A percentile compares a stretch with the other conserved stretches of the same genome.
phyloP scores from a whole-genome alignment of 2,113 vertebrate genomes.

The Labeo catla region DNA sequence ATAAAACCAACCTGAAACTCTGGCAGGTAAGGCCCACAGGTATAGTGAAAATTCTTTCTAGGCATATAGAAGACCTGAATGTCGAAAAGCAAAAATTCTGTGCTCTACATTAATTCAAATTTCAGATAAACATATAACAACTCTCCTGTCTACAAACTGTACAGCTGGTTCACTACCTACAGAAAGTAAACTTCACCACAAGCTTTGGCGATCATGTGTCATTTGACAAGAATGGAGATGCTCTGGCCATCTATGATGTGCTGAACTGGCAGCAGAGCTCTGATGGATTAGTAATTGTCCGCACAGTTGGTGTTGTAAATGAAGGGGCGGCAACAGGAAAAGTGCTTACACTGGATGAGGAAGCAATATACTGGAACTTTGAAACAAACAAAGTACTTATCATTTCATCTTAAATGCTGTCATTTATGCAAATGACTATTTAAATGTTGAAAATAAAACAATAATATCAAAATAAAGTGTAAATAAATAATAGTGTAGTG shows the following conservation, averaged over 20 bases:
- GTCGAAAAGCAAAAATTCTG: background rate
- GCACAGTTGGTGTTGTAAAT: conserved; percentile 68
- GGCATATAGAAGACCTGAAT: background rate
- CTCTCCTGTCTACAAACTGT: background rate
- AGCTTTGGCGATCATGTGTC: conserved; percentile 71
- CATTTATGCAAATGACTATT: background rate
- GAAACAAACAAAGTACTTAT: conserved; percentile 57
- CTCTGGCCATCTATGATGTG: conserved; percentile 75
- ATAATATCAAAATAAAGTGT: background rate
- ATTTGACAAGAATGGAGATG: conserved; percentile 76
- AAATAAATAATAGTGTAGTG: background rate
- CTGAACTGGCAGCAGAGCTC: conserved; percentile 72
- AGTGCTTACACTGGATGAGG: conserved; percentile 66
- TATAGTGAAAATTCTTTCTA: background rate
- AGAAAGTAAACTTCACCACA: conserved; percentile 71
- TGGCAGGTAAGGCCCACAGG: conserved; percentile 68
- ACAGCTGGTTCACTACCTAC: conserved; percentile 70
- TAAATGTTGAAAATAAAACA: background rate
- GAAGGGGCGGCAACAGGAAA: conserved; percentile 56
- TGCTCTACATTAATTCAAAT: background rate
- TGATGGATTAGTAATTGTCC: conserved; percentile 59
- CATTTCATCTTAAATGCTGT: background rate
- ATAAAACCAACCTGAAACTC: conserved; percentile 64
- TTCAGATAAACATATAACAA: background rate
- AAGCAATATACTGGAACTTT: conserved; percentile 71